Evolutionary conservation across 2,113 vertebrate genomes (phyloP).

Genomic region (Erythrocercus mccallii): DNA sequence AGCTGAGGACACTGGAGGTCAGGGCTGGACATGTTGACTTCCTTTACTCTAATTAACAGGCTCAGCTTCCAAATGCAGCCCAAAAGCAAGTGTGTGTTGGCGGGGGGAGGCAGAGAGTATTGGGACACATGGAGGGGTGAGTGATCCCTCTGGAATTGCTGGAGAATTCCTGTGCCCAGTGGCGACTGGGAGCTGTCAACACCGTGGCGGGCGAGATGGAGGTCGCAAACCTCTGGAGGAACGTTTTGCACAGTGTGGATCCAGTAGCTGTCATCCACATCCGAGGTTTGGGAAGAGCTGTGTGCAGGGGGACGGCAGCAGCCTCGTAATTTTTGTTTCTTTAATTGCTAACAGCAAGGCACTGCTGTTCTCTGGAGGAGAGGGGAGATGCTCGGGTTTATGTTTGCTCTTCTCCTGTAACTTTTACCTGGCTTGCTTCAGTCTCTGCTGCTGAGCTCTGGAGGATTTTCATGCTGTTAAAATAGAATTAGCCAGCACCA

Average conservation of each 20-base stretch:
- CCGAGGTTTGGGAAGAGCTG: background rate
- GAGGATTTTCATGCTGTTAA: background rate
- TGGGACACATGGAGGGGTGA: background rate
- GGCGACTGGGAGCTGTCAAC: background rate
- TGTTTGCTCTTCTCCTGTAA: background rate
- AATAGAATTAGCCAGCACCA: background rate
- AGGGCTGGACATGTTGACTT: background rate
- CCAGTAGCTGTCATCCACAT: slow-evolving; percentile 14
- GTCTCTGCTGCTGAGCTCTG: background rate
- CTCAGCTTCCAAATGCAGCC: background rate
- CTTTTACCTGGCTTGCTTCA: background rate
- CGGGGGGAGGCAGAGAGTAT: background rate
- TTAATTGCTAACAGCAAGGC: background rate
- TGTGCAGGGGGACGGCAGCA: background rate
- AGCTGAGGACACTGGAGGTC: background rate
- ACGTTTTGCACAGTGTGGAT: background rate
- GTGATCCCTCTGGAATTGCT: background rate
- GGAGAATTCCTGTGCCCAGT: background rate
- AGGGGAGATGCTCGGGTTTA: background rate
- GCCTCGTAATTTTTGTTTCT: slow-evolving; percentile 11
- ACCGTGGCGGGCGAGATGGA: accelerated
- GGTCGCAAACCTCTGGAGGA: background rate
- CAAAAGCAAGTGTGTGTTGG: background rate
- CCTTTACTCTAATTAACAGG: background rate
- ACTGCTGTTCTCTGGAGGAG: background rate